phyloP scores from a whole-genome alignment of 1,140 invertebrate genomes.

The Halictus rubicundus region DNA sequence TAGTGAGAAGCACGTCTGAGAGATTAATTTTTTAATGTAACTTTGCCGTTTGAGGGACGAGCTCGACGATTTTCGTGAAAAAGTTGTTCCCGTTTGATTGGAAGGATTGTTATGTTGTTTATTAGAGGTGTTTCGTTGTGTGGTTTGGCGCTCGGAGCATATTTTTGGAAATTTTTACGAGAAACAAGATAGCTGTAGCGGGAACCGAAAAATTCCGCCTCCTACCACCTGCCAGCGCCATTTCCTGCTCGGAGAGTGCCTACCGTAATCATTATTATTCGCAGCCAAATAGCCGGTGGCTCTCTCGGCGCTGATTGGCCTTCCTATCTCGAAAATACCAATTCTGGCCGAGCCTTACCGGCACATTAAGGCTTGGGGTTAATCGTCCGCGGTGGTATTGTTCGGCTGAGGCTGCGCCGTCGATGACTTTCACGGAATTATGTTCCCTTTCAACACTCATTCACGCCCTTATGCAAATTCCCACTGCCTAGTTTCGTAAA shows the following conservation, averaged over 20 bases:
- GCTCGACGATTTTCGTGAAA: too few species aligned
- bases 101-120: too few species aligned
- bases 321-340: constrained; percentile 52
- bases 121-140: too few species aligned
- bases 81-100: too few species aligned
- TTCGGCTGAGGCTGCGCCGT: background rate
- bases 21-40: too few species aligned
- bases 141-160: too few species aligned
- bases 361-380: constrained; percentile 39
- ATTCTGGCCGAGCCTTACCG: constrained; percentile 31
- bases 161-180: constrained; percentile 25
- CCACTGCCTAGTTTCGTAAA: too few species aligned
- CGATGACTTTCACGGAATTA: background rate
- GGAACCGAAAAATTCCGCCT: constrained; percentile 50
- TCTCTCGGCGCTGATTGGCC: constrained; percentile 51
- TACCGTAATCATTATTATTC: constrained; percentile 66
- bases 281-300: constrained; percentile 55
- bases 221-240: constrained; percentile 58
- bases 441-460: background rate
- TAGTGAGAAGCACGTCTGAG: too few species aligned
- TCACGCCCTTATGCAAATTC: background rate
- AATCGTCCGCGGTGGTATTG: constrained; percentile 23
- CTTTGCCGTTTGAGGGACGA: too few species aligned
- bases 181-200: constrained; percentile 22
- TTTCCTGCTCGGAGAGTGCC: constrained; percentile 66